Evolutionary conservation across 2,888 invertebrate species (phyloP).

Genomic region (Microctonus hyperodae): DNA sequence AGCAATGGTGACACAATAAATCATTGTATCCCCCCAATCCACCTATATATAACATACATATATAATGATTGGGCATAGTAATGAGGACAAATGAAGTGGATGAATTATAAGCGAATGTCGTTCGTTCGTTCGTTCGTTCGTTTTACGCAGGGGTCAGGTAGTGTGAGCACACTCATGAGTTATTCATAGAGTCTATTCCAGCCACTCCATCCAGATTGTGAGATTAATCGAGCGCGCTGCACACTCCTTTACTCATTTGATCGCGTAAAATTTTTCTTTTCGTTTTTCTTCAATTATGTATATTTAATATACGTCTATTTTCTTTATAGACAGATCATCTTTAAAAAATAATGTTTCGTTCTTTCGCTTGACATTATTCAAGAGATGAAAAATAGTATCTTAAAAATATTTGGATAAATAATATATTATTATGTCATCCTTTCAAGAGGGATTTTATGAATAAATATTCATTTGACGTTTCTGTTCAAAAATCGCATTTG

Average conservation of each 20-base stretch:
- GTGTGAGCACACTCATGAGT: slow-evolving; percentile 55
- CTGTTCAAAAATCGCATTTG: too few relatives aligned
- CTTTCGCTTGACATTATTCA: too few relatives aligned
- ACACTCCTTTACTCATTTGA: slow-evolving; percentile 51
- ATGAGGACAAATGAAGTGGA: slow-evolving; percentile 62
- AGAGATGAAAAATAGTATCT: too few relatives aligned
- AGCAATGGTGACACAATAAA: slow-evolving; percentile 40
- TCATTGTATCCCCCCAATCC: slow-evolving; percentile 38
- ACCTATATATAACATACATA: slow-evolving; percentile 37
- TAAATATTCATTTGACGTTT: too few relatives aligned
- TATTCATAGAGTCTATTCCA: slow-evolving; percentile 62
- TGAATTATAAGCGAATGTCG: slow-evolving; percentile 60
- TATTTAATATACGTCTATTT: too few relatives aligned
- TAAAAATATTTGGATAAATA: too few relatives aligned
- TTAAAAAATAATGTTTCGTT: too few relatives aligned
- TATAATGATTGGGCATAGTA: slow-evolving; percentile 60
- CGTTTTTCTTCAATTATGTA: slow-evolving; percentile 11
- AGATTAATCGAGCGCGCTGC: slow-evolving; percentile 60
- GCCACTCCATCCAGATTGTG: slow-evolving; percentile 61
- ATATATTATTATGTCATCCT: too few relatives aligned
- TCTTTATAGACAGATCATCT: too few relatives aligned
- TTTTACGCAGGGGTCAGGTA: slow-evolving; percentile 51
- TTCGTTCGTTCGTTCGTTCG: neutral
- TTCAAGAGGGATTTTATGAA: too few relatives aligned
- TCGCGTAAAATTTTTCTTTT: slow-evolving; percentile 21